Base-by-base conservation (phyloP, 2,113 vertebrate species). In the Etheostoma cragini region DNA sequence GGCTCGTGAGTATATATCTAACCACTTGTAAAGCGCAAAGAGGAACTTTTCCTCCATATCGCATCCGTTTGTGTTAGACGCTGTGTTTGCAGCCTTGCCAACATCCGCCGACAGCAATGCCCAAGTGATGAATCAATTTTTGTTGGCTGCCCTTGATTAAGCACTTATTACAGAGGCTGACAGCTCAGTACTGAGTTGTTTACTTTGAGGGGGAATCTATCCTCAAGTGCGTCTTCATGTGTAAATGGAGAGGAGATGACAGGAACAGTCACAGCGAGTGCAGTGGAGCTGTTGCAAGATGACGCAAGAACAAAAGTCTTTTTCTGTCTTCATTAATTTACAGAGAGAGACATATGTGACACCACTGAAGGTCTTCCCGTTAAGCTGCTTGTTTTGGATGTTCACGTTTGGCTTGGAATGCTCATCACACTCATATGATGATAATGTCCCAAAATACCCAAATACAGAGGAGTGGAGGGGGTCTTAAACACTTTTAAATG, bases 141-240 rank as follows among this genome's bases (percentile, higher is more conserved):
- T 42, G 45, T 64, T 0, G 0, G 49, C 68, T 66, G 70, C 53
- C n/a, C 86, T 16, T 30, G 30, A 77, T 85, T 60, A 83, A 86
- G 35, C 66, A 12, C 56, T 80, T 64, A 49, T 72, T 83, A 47
- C 50, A 22, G 81, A 68, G 76, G 66, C 63, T n/a, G 84, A 74
- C 77, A 42, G 58, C 56, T 88, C 30, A 61, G 54, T 45, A 71
- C 26, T n/a, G 21, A 58, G 66, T 79, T 84, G 82, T 87, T 90
- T 80, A 68, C 85, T 30, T 53, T 24, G 70, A 73, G 66, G 53
- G 50, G 30, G 61, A 85, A 73, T 82, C 81, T 24, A 42, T 84
- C 82, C 82, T 84, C 63, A 1, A 90, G 88, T 49, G 0, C 61
- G 64, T 81, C 45, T 26, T 71, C 14, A 22, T 70, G 68, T 82